These are phyloP conservation scores for Halesus radiatus DNA, from an alignment of 1,140 invertebrate genomes.

Conservation along the genomic window DNA sequence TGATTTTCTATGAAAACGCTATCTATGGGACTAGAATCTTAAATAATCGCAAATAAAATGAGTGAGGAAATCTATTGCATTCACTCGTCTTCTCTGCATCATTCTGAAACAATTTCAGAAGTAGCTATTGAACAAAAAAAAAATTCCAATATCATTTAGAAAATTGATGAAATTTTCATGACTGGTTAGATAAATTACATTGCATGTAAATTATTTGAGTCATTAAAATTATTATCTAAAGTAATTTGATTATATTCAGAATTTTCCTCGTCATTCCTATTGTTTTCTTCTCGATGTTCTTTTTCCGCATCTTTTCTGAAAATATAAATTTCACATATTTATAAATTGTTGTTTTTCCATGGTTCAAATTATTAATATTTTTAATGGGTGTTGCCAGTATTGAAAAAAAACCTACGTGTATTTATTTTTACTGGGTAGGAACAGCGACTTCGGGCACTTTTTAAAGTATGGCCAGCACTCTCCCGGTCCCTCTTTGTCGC, in stretches of 20 bases:
- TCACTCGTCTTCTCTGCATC: no score
- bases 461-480: slow-evolving; percentile 89
- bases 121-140: no score
- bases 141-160: no score
- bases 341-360: neutral
- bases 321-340: neutral
- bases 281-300: slow-evolving; percentile 63
- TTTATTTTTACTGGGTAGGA: slow-evolving; percentile 76
- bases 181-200: slow-evolving; percentile 42
- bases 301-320: slow-evolving; percentile 67
- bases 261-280: slow-evolving; percentile 60
- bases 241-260: slow-evolving; percentile 43
- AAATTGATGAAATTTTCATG: no score
- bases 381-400: neutral
- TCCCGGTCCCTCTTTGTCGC: slow-evolving; percentile 70
- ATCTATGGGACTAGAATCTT: no score
- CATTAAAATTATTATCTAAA: slow-evolving; percentile 43
- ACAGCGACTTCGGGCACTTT: slow-evolving; percentile 86
- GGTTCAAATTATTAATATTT: neutral
- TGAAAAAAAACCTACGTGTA: slow-evolving; percentile 72
- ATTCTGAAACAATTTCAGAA: no score
- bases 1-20: no score
- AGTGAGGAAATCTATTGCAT: no score
- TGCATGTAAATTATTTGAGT: slow-evolving; percentile 43
- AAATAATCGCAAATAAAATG: no score